These are phyloP conservation scores for Pipistrellus pygmaeus DNA, from an alignment of 2,797 vertebrate species.

Conservation along the genomic window DNA sequence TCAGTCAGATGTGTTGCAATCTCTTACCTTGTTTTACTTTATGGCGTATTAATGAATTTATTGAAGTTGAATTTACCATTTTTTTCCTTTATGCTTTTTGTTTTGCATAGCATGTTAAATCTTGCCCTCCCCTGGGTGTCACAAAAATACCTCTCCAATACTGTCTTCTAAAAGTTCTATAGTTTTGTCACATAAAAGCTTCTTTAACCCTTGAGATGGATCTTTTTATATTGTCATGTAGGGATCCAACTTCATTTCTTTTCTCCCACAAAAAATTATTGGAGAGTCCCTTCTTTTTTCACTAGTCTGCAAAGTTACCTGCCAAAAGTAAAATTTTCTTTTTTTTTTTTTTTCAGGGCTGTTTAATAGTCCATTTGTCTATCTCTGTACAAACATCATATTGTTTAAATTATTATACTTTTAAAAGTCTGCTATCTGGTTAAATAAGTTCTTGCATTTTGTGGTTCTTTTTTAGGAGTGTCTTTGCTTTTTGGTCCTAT, in stretches of 20 bases:
- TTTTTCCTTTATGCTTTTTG: not conserved
- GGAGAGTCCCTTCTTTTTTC: not conserved
- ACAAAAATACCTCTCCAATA: not conserved
- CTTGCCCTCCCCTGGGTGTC: not conserved
- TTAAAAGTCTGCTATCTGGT: not conserved
- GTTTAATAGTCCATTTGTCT: not conserved
- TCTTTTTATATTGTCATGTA: not conserved
- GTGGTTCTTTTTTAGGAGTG: not conserved
- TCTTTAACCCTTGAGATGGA: not conserved
- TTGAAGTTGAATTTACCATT: not conserved
- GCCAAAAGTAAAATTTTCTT: not conserved
- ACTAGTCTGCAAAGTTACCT: not conserved
- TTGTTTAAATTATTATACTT: not conserved
- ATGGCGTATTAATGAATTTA: slow-evolving; percentile 21
- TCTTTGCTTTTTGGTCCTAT: slow-evolving; percentile 3
- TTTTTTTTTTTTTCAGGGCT: not conserved
- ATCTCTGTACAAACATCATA: not conserved
- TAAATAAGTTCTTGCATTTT: not conserved
- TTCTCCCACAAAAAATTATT: not conserved
- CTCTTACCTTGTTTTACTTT: not conserved
- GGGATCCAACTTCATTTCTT: not conserved
- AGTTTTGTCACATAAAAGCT: not conserved
- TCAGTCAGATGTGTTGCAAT: not conserved
- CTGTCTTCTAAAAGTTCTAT: not conserved
- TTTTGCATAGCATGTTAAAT: not conserved